Base-by-base conservation (phyloP, 2,797 vertebrate genomes). In the Enteromius unitaeniatus region DNA sequence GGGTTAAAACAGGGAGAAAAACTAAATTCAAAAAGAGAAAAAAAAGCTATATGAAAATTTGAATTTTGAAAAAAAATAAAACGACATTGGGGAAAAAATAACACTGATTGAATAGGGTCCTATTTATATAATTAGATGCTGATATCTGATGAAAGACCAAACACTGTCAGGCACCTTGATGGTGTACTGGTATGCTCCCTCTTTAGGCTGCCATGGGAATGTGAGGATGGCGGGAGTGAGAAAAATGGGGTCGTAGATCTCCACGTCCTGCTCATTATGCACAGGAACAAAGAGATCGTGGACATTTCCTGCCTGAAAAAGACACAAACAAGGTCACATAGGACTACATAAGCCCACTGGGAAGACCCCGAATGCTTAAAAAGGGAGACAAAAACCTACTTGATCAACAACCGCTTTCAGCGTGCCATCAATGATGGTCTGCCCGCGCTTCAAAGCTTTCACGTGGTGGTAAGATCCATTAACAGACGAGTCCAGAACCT, bases 191-290 rank as follows among this genome's bases (percentile, higher is more conserved):
- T 99, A 99, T 10, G 95, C 93, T 84, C 96, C 97, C 2, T 96
- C 93, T 91, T 95, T 96, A 6, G 97, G 96, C 90, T 99, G 98
- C 98, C 98, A 99, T 21, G 97, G 98, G 92, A 99, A 99, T 0
- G 96, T 97, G 87, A 99, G 94, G 90, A 99, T 95, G 86, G 93
- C 93, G 6, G 98, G 98, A 60, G 89, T 92, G 31, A 99, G 96
- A 28, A 96, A 88, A 88, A 99, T 97, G 6, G 97, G 97, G 82
- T 95, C 87, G 73, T 97, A 97, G 86, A 99, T 97, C 90, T 99
- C 97, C 42, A 97, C 96, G 75, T 99, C 98, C 92, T 99, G 98
- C 87, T 97, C 96, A 89, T 96, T 99, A 91, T 89, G 92, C 81
- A 99, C 94, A 0, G 97, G 96, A 85, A 94, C 94, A 80, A 89